Base-by-base conservation (phyloP, 2,113 vertebrate species). In the Pipa parva region DNA sequence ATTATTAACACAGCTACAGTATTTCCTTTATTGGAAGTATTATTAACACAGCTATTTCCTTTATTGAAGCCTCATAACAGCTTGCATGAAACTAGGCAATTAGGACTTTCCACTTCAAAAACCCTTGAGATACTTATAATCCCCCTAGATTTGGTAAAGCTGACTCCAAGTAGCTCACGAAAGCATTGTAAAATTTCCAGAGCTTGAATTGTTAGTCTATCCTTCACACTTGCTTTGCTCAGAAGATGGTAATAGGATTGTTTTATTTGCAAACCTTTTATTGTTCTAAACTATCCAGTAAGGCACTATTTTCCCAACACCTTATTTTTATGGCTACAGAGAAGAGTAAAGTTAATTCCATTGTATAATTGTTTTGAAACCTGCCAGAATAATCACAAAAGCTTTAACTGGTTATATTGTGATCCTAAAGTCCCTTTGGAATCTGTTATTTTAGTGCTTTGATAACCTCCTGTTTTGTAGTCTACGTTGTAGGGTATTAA, bases 221-320 rank as follows among this genome's bases (percentile, higher is more conserved):
- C 46, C 46, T 49, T 49, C 46, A 49, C 46, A 49, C 18, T 49
- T 49, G 15, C 46, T 49, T 49, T 49, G 11, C 46, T 49, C 21
- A 7, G 8, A 49, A 20, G 8, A 22, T 20, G 22, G 46, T 49
- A 49, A 49, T 49, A 49, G 46, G 46, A 49, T 49, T 49, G 46
- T 21, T 21, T 49, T 49, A 20, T 22, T 21, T 22, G 8, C 18
- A 49, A 49, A 49, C 22, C 46, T 49, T 49, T 49, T 49, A 49
- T 22, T 22, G 21, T 49, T 20, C 22, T 49, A 24, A 49, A 4
- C 46, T 49, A 49, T 6, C 21, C 46, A 49, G 11, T 18, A 49
- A 49, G 46, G 46, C 22, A 49, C 46, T 49, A 20, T 49, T 22
- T 49, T 49, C 46, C 18, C 46, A 49, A 46, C 42, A 46, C 42